phyloP scores from a whole-genome alignment of 1,140 invertebrate species.

The Gonatopus flavifemur region DNA sequence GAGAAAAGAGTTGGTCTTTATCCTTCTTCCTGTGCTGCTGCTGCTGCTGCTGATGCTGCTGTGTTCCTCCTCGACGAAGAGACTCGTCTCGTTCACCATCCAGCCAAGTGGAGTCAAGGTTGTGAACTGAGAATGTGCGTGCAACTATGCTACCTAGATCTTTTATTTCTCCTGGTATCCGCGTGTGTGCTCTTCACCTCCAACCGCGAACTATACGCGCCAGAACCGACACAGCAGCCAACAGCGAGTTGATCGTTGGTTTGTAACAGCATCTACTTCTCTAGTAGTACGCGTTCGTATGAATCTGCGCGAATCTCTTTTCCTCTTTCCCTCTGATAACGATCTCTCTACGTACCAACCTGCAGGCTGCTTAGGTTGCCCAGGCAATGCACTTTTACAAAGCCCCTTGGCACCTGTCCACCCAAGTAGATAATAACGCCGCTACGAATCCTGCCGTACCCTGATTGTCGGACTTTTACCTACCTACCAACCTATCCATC shows the following conservation, averaged over 20 bases:
- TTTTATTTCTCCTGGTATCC: constrained; percentile 46
- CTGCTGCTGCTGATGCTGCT: too few relatives aligned
- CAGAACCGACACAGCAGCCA: constrained; percentile 22
- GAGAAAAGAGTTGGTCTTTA: constrained; percentile 19
- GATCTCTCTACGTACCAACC: constrained; percentile 31
- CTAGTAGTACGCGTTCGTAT: constrained; percentile 30
- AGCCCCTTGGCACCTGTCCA: constrained; percentile 48
- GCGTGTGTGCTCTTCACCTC: constrained; percentile 22
- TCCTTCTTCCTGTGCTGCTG: background rate
- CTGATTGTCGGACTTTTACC: constrained; percentile 43
- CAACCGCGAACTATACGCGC: constrained; percentile 23
- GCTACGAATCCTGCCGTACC: constrained; percentile 32
- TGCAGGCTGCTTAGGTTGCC: constrained; percentile 24
- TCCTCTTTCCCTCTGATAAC: constrained; percentile 48
- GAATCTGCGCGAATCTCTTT: constrained; percentile 27
- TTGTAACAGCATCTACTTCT: too few relatives aligned
- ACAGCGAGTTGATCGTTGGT: too few relatives aligned
- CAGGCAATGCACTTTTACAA: constrained; percentile 34
- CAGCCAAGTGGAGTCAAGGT: constrained; percentile 43
- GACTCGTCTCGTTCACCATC: constrained; percentile 20
- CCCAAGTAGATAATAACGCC: constrained; percentile 46
- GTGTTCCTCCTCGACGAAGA: constrained; percentile 5
- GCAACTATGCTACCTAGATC: constrained; percentile 54
- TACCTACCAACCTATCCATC: constrained; percentile 26
- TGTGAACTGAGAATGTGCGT: constrained; percentile 54